A percentile compares a stretch with the other conserved stretches of the same genome.
These are phyloP conservation scores for Acronicta alni DNA, from an alignment of 2,888 invertebrate genomes.

Conservation along the genomic window DNA sequence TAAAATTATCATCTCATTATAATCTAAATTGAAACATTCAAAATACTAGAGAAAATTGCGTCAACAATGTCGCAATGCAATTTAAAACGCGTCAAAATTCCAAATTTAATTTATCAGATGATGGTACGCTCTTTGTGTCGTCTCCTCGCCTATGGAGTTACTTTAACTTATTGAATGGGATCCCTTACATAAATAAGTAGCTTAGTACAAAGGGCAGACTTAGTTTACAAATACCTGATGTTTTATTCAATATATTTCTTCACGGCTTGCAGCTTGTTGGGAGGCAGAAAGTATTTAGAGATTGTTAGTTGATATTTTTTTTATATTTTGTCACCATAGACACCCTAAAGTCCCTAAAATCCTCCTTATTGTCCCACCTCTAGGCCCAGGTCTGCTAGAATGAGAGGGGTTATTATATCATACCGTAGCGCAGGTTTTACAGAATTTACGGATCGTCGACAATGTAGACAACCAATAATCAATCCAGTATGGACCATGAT, in stretches of 20 bases:
- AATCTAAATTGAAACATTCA: slow-evolving; percentile 51
- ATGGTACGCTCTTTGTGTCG: slow-evolving; percentile 14
- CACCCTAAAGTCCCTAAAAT: too few relatives aligned
- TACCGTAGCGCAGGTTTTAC: too few relatives aligned
- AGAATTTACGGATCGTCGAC: too few relatives aligned
- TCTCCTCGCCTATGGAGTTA: slow-evolving; percentile 45
- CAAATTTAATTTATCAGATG: slow-evolving; percentile 39
- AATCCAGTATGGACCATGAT: too few relatives aligned
- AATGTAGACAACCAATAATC: too few relatives aligned
- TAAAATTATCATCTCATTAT: slow-evolving; percentile 51
- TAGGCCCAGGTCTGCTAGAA: too few relatives aligned
- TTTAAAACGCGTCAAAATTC: slow-evolving; percentile 44
- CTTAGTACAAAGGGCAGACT: slow-evolving; percentile 48
- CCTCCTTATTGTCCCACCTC: too few relatives aligned
- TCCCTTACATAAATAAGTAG: slow-evolving; percentile 59
- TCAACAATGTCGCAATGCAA: slow-evolving; percentile 43
- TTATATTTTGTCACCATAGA: too few relatives aligned
- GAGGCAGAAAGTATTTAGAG: slow-evolving; percentile 10
- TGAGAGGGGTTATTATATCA: too few relatives aligned
- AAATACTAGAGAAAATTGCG: slow-evolving; percentile 36
- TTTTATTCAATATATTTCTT: slow-evolving; percentile 52
- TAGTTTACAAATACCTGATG: slow-evolving; percentile 50
- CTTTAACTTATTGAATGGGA: slow-evolving; percentile 62
- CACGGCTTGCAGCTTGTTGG: slow-evolving; percentile 6
- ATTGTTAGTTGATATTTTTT: too few relatives aligned